Percentiles rank a stretch among this genome's conserved stretches.
Evolutionary conservation across 2,113 vertebrate genomes (phyloP).

Genomic region (Colinus virginianus): DNA sequence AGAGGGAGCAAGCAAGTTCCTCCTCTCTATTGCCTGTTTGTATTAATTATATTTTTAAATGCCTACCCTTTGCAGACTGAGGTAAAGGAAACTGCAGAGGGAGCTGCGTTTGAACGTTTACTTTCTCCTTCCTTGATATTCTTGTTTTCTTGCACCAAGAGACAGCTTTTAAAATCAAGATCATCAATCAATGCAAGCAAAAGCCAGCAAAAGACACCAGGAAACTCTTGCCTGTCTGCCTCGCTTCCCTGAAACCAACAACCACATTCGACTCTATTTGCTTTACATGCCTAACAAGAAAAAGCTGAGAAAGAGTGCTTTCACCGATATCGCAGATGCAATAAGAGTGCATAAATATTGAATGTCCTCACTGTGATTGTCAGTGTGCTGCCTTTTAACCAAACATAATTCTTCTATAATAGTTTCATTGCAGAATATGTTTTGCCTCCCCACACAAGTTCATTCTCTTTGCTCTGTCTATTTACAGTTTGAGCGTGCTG

Average conservation of each 20-base stretch:
- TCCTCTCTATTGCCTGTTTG: rapidly evolving
- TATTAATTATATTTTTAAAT: background rate
- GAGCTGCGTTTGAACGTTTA: background rate
- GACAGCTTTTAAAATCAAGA: background rate
- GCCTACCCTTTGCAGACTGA: rapidly evolving
- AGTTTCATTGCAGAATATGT: slow-evolving; percentile 64
- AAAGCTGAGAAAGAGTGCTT: background rate
- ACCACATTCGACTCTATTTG: background rate
- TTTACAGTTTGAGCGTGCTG: slow-evolving; percentile 56
- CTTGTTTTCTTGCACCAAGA: background rate
- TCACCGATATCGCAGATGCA: background rate
- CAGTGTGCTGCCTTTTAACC: slow-evolving; percentile 55
- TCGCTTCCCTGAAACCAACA: background rate
- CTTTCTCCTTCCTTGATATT: rapidly evolving
- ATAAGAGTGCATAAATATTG: slow-evolving; percentile 53
- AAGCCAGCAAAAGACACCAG: background rate
- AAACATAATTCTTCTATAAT: slow-evolving; percentile 56
- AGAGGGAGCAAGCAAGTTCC: background rate
- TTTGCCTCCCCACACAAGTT: slow-evolving; percentile 45
- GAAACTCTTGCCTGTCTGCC: background rate
- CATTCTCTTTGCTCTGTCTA: slow-evolving; percentile 60
- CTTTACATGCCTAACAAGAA: background rate
- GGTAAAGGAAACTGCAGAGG: background rate
- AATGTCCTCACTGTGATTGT: slow-evolving; percentile 46
- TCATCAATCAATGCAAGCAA: background rate